phyloP scores from a whole-genome alignment of 2,797 vertebrate species.

The Coregonus ussuriensis region DNA sequence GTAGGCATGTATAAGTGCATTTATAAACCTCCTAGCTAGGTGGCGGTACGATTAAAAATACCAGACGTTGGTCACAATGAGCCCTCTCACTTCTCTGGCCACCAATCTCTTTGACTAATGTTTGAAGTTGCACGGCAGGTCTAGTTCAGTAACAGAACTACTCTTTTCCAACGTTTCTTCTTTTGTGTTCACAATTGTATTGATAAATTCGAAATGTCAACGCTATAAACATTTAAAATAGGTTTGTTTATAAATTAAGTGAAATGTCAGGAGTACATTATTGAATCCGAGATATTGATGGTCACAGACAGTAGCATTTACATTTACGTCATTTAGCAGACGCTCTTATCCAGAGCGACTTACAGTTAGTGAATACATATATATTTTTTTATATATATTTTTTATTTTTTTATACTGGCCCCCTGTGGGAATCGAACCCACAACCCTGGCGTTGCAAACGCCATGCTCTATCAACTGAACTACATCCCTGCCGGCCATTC shows the following conservation, averaged over 20 bases:
- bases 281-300: neutral
- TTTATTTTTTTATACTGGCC: too few species aligned
- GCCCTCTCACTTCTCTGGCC: neutral
- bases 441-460: too few species aligned
- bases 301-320: neutral
- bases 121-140: neutral
- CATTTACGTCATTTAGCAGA: too few species aligned
- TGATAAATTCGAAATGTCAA: neutral
- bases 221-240: neutral
- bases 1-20: neutral
- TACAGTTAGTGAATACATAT: too few species aligned
- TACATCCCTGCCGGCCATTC: too few species aligned
- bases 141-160: neutral
- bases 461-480: too few species aligned
- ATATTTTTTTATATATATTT: too few species aligned
- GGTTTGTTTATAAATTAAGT: too few species aligned
- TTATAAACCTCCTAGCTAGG: neutral
- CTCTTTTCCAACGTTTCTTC: neutral
- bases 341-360: too few species aligned
- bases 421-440: too few species aligned
- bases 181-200: neutral
- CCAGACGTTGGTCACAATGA: neutral
- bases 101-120: conserved; percentile 2
- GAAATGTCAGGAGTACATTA: too few species aligned
- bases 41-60: neutral